Evolutionary conservation across 2,797 vertebrate genomes (phyloP).

Genomic region (Crocodylus rhombifer): DNA sequence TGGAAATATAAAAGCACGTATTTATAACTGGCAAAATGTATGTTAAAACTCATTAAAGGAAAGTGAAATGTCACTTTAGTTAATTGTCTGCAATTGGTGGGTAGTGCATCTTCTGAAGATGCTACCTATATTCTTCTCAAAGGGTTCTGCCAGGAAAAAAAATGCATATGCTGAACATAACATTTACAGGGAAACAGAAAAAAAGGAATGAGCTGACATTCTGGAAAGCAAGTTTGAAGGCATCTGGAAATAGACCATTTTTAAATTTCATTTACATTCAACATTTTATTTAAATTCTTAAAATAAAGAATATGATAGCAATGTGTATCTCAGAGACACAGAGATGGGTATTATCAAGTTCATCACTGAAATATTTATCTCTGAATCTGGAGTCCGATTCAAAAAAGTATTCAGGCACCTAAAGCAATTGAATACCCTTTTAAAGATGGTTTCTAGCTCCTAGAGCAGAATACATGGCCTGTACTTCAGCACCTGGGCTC

Average conservation of each 20-base stretch:
- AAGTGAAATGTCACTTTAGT: conserved; percentile 30
- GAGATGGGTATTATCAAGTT: background rate
- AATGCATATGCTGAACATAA: background rate
- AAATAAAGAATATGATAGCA: no score
- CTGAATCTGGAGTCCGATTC: no score
- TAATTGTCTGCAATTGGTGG: background rate
- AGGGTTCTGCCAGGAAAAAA: background rate
- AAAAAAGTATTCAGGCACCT: no score
- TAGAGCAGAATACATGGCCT: no score
- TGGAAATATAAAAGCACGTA: background rate
- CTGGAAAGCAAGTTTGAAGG: background rate
- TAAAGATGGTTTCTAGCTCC: no score
- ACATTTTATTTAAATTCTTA: background rate
- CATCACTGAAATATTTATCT: no score
- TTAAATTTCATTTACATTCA: no score
- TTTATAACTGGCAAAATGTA: background rate
- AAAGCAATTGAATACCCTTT: no score
- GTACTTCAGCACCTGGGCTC: no score
- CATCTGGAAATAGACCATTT: background rate
- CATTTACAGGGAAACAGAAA: background rate
- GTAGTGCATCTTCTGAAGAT: background rate
- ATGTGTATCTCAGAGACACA: background rate
- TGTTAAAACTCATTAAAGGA: background rate
- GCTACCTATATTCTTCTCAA: background rate
- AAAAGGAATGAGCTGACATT: background rate